These are phyloP conservation scores for Elegia similella DNA, from an alignment of 2,888 invertebrate species.

Conservation along the genomic window DNA sequence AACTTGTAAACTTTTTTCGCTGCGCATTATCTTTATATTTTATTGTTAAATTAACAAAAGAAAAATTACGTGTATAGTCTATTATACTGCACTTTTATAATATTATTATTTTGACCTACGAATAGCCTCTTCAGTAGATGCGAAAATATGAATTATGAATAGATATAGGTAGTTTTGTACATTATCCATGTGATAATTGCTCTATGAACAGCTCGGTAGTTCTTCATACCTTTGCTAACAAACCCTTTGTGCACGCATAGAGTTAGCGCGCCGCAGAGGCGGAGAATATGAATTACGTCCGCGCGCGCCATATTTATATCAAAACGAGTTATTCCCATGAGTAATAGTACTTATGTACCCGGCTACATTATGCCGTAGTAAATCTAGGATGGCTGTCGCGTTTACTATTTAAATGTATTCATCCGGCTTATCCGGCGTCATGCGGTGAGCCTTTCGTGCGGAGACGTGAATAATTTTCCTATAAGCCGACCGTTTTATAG, in stretches of 20 bases:
- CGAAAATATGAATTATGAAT: no score
- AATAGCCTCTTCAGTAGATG: no score
- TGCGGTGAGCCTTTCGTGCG: constrained; percentile 67
- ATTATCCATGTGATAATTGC: neutral
- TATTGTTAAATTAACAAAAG: no score
- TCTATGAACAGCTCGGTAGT: constrained; percentile 43
- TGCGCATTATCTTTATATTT: no score
- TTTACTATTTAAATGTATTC: constrained; percentile 82
- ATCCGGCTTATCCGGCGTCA: constrained; percentile 77
- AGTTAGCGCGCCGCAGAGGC: constrained; percentile 50
- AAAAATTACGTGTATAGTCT: no score
- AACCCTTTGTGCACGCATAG: constrained; percentile 71
- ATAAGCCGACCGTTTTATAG: constrained; percentile 42
- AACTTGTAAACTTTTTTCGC: no score
- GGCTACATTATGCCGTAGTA: constrained; percentile 71
- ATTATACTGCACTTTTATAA: no score
- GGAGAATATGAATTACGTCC: constrained; percentile 54
- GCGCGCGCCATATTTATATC: constrained; percentile 70
- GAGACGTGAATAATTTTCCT: constrained; percentile 71
- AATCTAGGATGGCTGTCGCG: constrained; percentile 66
- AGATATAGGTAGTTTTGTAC: neutral
- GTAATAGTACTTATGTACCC: constrained; percentile 73
- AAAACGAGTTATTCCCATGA: constrained; percentile 70
- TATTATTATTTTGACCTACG: no score
- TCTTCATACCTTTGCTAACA: constrained; percentile 77